Evolutionary conservation across 2,113 vertebrate species (phyloP), one percentile per base, ranked within the genome.

Genomic region (Tychaedon coryphoeus): DNA sequence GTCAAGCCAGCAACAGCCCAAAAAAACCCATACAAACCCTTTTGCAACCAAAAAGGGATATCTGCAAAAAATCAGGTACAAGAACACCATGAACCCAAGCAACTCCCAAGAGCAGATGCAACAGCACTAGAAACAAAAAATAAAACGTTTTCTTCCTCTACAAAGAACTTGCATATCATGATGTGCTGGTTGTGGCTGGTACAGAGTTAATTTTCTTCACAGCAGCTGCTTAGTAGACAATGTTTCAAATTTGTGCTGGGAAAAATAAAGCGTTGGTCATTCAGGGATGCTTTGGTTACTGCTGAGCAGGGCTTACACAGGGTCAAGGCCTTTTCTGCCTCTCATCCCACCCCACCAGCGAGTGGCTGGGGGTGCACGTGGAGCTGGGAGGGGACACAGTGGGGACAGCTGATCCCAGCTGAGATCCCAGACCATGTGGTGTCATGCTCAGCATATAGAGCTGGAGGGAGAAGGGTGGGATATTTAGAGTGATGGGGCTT

Each of bases 261-360:
- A 50, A 79, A 64, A 64, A 14, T 12, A 54, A n/a, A 54, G 11
- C 5, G 14, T 10, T 42, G 29, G 8, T 16, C 71, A 38, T 38
- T 11, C 13, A 24, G 19, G 7, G 13, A n/a, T 66, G 8, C 40
- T 66, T 22, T 53, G 14, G 36, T 45, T 60, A 7, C 61, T n/a
- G 33, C 53, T 53, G n/a, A 53, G 38, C 53, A 51, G 45, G 14
- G 60, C 16, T 73, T 14, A 51, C 28, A 36, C 36, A 51, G 26
- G 23, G 14, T 14, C 57, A 58, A 45, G 33, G 45, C 12, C 28
- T 58, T 58, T 58, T 51, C 45, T 28, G 12, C 51, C 61, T 51
- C 60, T 58, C 28, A 38, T 2, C 28, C 20, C 34, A 43, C 14
- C 4, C 12, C 10, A 26, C 8, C 43, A 43, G 12, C 0, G 1